Evolutionary conservation across 2,797 vertebrate species (phyloP), one percentile per base, ranked within the genome.

Genomic region (Crocidura indochinensis): DNA sequence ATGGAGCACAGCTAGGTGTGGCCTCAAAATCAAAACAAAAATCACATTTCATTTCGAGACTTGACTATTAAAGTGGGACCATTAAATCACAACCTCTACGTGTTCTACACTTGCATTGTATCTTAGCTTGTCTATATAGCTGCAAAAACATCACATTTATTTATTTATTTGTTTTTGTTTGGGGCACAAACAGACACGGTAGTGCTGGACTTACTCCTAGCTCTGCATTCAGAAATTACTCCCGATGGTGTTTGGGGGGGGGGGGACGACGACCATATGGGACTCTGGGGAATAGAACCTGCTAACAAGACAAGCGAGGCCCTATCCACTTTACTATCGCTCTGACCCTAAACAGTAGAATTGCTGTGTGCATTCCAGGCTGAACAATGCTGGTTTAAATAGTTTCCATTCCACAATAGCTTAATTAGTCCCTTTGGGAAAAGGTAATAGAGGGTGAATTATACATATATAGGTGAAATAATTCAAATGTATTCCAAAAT

Each of bases 371-470:
- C 17, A 12, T 6, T 87, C 26, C 46, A 60, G 12, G 4, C 44
- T 80, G 81, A 94, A 27, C 68, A 75, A 22, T 82, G 26, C 44
- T 76, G 87, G n/a, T 84, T 86, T 67, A 90, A 81, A 56, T 71
- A 38, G 24, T 93, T 94, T 64, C 0, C 15, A 26, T 65, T 86
- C 44, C 27, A 67, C n/a, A 81, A 7, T 84, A n/a, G 62, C 31
- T 65, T 53, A 65, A 56, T 74, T 78, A 38, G 24, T 86, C 31
- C 26, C 20, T 71, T 27, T 83, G 69, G 29, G 81, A 85, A 93
- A 80, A 53, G 29, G 74, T 77, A 53, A 31, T 75, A 67, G 80
- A 74, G 71, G 65, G 24, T 67, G 49, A 24, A 51, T 85, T 85
- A 80, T 73, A 49, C 15, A 46, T 60, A 62, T 20, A n/a, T 46